A percentile compares a stretch with the other conserved stretches of the same genome.
Evolutionary conservation across 2,797 vertebrate genomes (phyloP).

Genomic region (Sebastes hubbsi): DNA sequence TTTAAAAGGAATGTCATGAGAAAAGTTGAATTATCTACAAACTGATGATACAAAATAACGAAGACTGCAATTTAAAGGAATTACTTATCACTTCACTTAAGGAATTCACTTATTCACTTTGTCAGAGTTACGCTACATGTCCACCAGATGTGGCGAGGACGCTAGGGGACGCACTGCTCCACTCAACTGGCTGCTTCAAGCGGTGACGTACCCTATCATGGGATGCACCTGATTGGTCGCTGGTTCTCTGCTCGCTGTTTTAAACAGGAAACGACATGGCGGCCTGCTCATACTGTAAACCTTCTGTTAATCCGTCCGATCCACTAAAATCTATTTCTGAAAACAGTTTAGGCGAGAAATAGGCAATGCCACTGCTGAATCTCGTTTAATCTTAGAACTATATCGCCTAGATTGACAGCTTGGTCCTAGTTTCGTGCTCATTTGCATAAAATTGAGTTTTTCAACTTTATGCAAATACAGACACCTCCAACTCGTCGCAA

Average conservation of each 20-base stretch:
- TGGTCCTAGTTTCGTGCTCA: too few relatives aligned
- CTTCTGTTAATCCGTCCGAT: background rate
- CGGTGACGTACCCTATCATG: background rate
- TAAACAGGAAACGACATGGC: background rate
- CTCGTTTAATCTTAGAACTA: too few relatives aligned
- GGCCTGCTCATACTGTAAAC: background rate
- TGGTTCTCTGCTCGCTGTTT: background rate
- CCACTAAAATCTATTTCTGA: background rate
- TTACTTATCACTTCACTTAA: background rate
- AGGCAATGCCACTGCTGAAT: too few relatives aligned
- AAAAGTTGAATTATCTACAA: background rate
- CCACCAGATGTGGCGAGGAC: too few relatives aligned
- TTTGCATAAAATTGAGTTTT: too few relatives aligned
- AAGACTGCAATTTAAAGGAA: background rate
- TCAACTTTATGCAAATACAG: too few relatives aligned
- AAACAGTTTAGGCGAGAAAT: too few relatives aligned
- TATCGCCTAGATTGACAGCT: too few relatives aligned
- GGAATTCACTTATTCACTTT: background rate
- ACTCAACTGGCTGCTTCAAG: too few relatives aligned
- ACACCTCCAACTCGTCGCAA: too few relatives aligned
- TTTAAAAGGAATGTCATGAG: background rate
- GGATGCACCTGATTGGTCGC: background rate
- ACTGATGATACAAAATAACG: background rate
- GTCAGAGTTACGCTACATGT: background rate
- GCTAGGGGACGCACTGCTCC: too few relatives aligned